These are phyloP conservation scores for Passer montanus DNA, from an alignment of 2,113 vertebrate species.

Conservation along the genomic window DNA sequence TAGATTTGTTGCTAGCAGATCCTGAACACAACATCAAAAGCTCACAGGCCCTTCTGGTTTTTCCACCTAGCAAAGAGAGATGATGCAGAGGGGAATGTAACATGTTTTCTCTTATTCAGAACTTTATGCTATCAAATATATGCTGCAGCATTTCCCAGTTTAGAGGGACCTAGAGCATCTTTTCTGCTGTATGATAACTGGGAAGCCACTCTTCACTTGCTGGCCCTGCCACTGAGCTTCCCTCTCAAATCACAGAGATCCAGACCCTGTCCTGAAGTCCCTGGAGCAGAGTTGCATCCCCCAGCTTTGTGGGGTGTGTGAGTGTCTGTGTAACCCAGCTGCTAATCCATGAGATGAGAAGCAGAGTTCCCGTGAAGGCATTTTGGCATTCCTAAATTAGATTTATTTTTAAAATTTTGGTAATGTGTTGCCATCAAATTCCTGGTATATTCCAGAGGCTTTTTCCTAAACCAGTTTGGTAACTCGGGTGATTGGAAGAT, in stretches of 20 bases:
- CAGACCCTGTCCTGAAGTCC: not conserved
- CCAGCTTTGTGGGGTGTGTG: accelerated
- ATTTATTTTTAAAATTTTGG: not conserved
- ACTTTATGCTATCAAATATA: not conserved
- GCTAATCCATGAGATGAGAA: not conserved
- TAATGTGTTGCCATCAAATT: not conserved
- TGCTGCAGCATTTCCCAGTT: not conserved
- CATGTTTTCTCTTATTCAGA: not conserved
- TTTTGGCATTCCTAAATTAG: not conserved
- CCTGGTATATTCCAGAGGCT: not conserved
- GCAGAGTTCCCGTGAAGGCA: not conserved
- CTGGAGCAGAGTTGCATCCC: not conserved
- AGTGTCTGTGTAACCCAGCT: not conserved
- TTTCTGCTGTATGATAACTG: not conserved
- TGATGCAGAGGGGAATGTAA: not conserved
- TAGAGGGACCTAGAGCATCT: not conserved
- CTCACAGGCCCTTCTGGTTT: not conserved
- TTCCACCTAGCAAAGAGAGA: not conserved
- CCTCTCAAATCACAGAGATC: not conserved
- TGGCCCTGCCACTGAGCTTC: not conserved
- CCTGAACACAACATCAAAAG: not conserved
- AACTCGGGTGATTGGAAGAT: not conserved
- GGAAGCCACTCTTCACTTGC: not conserved
- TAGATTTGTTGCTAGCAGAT: not conserved
- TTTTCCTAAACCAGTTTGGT: not conserved